Evolutionary conservation across 2,797 vertebrate genomes (phyloP).

Genomic region (Notolepis coatsorum): DNA sequence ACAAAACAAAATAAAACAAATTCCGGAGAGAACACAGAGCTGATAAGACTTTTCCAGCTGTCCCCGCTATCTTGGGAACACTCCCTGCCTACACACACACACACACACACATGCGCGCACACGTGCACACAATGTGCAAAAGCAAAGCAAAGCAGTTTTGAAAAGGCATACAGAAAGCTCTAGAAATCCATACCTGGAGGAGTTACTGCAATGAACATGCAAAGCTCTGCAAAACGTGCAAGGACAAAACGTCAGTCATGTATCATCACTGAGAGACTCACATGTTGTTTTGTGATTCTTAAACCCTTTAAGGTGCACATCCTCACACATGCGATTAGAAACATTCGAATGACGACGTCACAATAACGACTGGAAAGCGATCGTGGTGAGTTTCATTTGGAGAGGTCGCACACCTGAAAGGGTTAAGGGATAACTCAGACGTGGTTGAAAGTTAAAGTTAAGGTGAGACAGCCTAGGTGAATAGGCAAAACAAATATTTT

Average conservation of each 20-base stretch:
- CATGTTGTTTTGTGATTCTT: neutral
- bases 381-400: too few species aligned
- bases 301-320: neutral
- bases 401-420: too few species aligned
- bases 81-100: too few species aligned
- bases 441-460: too few species aligned
- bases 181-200: neutral
- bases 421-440: too few species aligned
- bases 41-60: too few species aligned
- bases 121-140: neutral
- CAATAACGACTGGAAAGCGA: too few species aligned
- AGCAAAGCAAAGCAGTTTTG: neutral
- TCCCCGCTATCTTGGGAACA: too few species aligned
- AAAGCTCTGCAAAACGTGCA: constrained; percentile 36
- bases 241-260: neutral
- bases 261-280: constrained; percentile 10
- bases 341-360: constrained; percentile 32
- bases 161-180: neutral
- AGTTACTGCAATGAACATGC: constrained; percentile 25
- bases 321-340: constrained; percentile 12
- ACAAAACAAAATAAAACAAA: too few species aligned
- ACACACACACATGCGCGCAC: constrained; percentile 10
- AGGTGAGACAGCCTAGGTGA: too few species aligned
- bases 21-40: too few species aligned
- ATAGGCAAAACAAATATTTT: too few species aligned